Evolutionary conservation across 2,888 invertebrate species (phyloP).

Genomic region (Mythimna lalbum): DNA sequence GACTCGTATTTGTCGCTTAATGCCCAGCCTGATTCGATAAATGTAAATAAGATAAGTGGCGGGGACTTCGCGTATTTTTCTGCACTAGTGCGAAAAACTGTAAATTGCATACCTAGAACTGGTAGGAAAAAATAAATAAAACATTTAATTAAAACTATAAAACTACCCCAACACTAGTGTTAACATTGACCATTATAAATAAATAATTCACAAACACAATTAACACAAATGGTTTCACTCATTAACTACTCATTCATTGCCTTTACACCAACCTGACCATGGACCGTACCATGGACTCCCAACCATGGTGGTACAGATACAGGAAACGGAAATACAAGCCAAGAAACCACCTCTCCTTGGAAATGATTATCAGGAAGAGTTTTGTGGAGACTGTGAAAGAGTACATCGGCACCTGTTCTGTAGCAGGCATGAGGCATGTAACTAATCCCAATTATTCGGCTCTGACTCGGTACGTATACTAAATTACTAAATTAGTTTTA

Average conservation of each 20-base stretch:
- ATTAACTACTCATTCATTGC: neutral
- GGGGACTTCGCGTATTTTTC: too few species aligned
- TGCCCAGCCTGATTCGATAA: too few species aligned
- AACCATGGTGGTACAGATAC: conserved; percentile 63
- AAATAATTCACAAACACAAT: conserved; percentile 28
- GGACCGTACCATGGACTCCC: conserved; percentile 25
- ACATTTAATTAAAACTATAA: too few species aligned
- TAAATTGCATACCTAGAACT: neutral
- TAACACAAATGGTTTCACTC: conserved; percentile 14
- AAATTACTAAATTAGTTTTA: too few species aligned
- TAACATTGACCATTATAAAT: conserved; percentile 17
- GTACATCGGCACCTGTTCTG: conserved; percentile 72
- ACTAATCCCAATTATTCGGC: conserved; percentile 58
- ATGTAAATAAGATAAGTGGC: too few species aligned
- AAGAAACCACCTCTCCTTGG: conserved; percentile 65
- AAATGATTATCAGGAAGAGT: conserved; percentile 79
- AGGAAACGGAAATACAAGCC: conserved; percentile 64
- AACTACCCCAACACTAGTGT: conserved; percentile 21
- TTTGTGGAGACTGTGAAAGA: conserved; percentile 76
- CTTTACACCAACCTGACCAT: neutral
- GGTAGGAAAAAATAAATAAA: too few species aligned
- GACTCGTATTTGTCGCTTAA: too few species aligned
- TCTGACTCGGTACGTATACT: conserved; percentile 70
- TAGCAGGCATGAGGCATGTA: conserved; percentile 74
- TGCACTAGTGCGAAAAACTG: too few species aligned